These are phyloP conservation scores for Chrysolina haemoptera DNA, from an alignment of 2,888 invertebrate genomes.

Conservation along the genomic window DNA sequence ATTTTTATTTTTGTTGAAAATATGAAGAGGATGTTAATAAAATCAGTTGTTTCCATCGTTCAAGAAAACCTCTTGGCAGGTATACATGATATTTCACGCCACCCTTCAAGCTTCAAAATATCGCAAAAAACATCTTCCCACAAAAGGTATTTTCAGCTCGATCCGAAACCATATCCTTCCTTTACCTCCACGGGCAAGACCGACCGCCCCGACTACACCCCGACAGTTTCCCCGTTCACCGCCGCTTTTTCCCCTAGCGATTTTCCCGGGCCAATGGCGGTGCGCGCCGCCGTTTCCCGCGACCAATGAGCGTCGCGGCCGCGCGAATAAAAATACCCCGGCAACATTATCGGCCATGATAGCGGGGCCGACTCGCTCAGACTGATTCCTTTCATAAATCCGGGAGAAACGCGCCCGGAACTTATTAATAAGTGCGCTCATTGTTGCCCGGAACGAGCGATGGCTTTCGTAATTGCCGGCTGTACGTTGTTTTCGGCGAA, in stretches of 20 bases:
- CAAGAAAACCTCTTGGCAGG: no score
- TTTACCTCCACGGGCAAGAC: neutral
- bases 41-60: no score
- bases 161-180: no score
- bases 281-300: conserved; percentile 67
- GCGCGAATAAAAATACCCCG: conserved; percentile 71
- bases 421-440: conserved; percentile 62
- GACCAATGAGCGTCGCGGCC: conserved; percentile 67
- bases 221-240: conserved; percentile 67
- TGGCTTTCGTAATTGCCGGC: conserved; percentile 26
- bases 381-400: conserved; percentile 67
- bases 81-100: no score
- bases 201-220: conserved; percentile 34
- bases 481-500: neutral
- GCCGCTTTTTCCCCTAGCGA: conserved; percentile 69
- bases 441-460: conserved; percentile 43
- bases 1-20: no score
- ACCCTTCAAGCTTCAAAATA: no score
- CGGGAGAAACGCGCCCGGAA: conserved; percentile 54
- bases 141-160: no score
- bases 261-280: conserved; percentile 73
- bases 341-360: conserved; percentile 71
- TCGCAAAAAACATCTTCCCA: no score
- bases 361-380: conserved; percentile 66
- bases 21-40: no score